Evolutionary conservation across 2,888 invertebrate species (phyloP).

Genomic region (Spodoptera littoralis): DNA sequence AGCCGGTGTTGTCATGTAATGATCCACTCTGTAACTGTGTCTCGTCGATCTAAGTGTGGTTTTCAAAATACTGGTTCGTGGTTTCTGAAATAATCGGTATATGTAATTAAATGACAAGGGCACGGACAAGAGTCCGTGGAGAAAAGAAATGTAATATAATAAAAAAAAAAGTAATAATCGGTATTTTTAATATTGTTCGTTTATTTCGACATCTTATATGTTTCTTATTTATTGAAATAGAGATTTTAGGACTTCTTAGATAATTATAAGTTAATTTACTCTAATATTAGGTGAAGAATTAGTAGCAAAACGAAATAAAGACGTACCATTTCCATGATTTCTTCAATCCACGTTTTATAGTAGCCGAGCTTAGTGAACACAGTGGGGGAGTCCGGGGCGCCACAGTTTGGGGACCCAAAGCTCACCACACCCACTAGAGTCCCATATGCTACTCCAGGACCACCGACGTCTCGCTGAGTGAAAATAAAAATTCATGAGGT

Average conservation of each 20-base stretch:
- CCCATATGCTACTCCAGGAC: constrained; percentile 72
- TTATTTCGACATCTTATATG: no score
- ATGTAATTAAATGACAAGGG: no score
- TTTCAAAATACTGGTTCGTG: constrained; percentile 45
- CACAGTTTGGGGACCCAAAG: constrained; percentile 78
- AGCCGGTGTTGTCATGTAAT: accelerated
- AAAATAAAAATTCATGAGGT: no score
- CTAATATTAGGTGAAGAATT: no score
- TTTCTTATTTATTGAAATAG: no score
- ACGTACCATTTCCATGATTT: constrained; percentile 72
- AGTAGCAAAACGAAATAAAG: not conserved
- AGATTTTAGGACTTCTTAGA: no score
- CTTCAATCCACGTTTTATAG: constrained; percentile 77
- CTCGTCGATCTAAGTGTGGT: constrained; percentile 55
- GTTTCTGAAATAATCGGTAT: constrained; percentile 59
- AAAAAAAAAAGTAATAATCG: no score
- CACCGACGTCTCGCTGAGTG: constrained; percentile 76
- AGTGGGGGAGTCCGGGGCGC: constrained; percentile 76
- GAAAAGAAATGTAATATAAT: no score
- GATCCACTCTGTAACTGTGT: not conserved
- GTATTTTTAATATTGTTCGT: no score
- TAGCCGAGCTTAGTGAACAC: constrained; percentile 80
- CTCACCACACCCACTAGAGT: constrained; percentile 74
- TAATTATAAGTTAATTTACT: no score
- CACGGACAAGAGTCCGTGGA: no score